Base-by-base conservation (phyloP, 2,113 vertebrate species). In the Entosphenus tridentatus region DNA sequence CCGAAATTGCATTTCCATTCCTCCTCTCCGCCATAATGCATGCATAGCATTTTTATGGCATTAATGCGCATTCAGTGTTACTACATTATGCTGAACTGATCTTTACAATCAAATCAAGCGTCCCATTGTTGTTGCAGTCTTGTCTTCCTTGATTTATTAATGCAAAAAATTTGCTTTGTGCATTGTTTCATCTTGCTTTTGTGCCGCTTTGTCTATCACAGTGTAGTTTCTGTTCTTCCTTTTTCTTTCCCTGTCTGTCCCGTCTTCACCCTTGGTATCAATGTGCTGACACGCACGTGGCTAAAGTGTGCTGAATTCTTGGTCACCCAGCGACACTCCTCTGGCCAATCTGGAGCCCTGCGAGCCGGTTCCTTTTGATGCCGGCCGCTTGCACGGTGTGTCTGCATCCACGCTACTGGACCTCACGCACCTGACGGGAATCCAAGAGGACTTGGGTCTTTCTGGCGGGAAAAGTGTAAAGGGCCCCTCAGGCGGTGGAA, bases 251-350 rank as follows among this genome's bases (percentile, higher is more conserved):
- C 39, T 39, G 39, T 39, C 39, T 39, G 39, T 39, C 39, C 39
- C 39, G 39, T 39, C 39, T 39, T 39, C 39, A 39, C 39, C 39
- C 39, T 39, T 39, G 39, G 39, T 39, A 39, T 39, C 39, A 39
- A 39, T 39, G 39, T 39, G 39, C 39, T 39, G 39, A 39, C 39
- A 39, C 39, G 39, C 39, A 39, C 39, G 39, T 65, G 62, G 62
- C 62, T 65, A 65, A 65, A 65, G 62, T 65, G 8, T 65, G 62
- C 62, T 65, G 62, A 65, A 65, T 65, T 65, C n/a, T 65, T 65
- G 62, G 62, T 65, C 62, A 65, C 62, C 62, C 62, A 65, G 62
- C 62, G 62, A 65, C 62, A 65, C 62, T 16, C 62, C 62, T 9
- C 62, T 65, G 8, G n/a, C 62, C 62, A 65, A 65, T 65, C 21